Conservation (phyloP, 2,113 vertebrate species). For the Cinclus cinclus region DNA sequence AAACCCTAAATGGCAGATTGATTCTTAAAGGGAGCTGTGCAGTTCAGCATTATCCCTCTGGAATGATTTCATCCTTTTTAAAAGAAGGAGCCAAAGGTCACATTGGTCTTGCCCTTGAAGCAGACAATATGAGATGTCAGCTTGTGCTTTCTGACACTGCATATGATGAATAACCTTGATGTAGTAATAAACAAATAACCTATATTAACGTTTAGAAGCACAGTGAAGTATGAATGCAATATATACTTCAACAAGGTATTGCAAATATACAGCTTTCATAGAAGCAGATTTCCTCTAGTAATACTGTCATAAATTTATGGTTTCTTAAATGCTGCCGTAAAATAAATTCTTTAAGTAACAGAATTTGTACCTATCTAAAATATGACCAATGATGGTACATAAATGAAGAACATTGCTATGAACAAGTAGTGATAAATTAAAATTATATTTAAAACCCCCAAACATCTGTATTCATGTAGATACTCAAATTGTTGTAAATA, state of each 20-base stretch:
- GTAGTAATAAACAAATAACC: slow-evolving; percentile 66
- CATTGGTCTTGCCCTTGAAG: slow-evolving; percentile 67
- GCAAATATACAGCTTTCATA: slow-evolving; percentile 3
- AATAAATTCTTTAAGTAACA: not conserved
- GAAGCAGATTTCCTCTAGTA: slow-evolving; percentile 3
- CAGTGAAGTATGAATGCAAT: slow-evolving; percentile 4
- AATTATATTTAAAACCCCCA: not conserved
- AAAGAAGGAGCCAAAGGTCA: slow-evolving; percentile 71
- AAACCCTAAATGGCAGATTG: slow-evolving; percentile 38
- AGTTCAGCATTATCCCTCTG: slow-evolving; percentile 41
- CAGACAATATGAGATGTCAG: slow-evolving; percentile 70
- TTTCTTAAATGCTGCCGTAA: not conserved
- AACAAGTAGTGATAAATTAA: not conserved
- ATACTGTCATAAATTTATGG: not conserved
- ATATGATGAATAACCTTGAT: slow-evolving; percentile 66
- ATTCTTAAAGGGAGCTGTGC: slow-evolving; percentile 34
- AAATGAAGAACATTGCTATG: not conserved
- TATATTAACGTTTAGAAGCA: slow-evolving; percentile 14
- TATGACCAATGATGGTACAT: not conserved
- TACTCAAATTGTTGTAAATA: not conserved
- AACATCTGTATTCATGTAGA: not conserved
- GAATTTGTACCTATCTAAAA: not conserved
- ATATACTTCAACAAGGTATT: not conserved
- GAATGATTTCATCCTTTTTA: slow-evolving; percentile 67
- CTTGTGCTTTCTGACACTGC: slow-evolving; percentile 70